These are phyloP conservation scores for Pristionchus exspectatus DNA, from an alignment of 2,888 invertebrate species.

Conservation along the genomic window DNA sequence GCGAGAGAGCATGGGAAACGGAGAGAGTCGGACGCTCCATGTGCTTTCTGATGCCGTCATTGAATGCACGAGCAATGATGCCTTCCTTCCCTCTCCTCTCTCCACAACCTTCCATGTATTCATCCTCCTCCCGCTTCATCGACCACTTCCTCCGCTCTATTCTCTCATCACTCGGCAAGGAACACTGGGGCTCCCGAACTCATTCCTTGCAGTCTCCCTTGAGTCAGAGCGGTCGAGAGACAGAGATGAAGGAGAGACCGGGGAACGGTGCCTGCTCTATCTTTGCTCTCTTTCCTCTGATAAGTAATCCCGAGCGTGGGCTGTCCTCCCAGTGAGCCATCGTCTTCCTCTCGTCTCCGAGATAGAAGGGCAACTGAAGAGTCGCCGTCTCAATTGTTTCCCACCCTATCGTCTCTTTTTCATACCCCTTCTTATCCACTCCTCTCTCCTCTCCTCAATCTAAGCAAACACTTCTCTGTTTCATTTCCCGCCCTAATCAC, in stretches of 20 bases:
- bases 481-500: constrained; percentile 36
- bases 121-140: not conserved
- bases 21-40: not conserved
- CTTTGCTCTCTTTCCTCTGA: constrained; percentile 3
- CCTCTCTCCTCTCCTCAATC: not conserved
- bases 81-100: not conserved
- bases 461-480: constrained; percentile 38
- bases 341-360: not conserved
- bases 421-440: constrained; percentile 24
- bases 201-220: not conserved
- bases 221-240: not conserved
- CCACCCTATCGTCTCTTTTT: constrained; percentile 3
- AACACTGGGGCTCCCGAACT: not conserved
- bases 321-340: not conserved
- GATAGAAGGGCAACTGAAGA: not conserved
- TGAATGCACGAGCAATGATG: not conserved
- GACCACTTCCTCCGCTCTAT: not conserved
- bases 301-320: constrained; percentile 26
- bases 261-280: not conserved
- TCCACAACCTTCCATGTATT: constrained; percentile 4
- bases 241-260: not conserved
- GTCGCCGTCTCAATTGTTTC: not conserved
- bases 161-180: not conserved
- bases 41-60: not conserved
- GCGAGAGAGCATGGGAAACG: not conserved